Percentiles rank a stretch among this genome's conserved stretches.
Conservation (phyloP, 2,113 vertebrate species). For the Ailurus styani region DNA sequence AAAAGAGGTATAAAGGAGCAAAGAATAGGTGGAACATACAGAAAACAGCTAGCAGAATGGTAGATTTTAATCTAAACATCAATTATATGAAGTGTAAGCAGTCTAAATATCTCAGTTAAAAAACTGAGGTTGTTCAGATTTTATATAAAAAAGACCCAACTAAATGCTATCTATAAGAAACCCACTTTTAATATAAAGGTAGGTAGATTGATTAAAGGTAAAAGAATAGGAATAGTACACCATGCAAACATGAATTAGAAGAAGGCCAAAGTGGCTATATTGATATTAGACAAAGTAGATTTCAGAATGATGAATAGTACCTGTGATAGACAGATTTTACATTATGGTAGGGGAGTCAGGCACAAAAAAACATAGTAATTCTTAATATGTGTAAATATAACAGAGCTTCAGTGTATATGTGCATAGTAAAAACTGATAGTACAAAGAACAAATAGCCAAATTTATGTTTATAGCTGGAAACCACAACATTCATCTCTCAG, state of each 20-base stretch:
- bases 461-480: background rate
- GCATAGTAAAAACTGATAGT: background rate
- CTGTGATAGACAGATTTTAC: background rate
- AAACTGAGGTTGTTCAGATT: background rate
- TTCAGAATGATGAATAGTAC: background rate
- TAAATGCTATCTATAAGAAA: background rate
- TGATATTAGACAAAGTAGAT: background rate
- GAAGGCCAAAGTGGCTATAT: background rate
- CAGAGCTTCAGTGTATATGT: background rate
- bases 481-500: background rate
- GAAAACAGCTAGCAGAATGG: background rate
- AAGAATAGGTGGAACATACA: background rate
- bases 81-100: background rate
- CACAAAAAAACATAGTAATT: background rate
- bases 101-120: background rate
- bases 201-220: background rate
- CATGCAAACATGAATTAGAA: background rate
- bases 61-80: background rate
- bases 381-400: background rate
- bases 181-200: background rate
- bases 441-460: background rate
- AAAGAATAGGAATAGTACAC: background rate
- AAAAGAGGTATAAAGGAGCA: background rate
- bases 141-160: background rate
- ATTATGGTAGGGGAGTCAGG: background rate